Conservation (phyloP, 2,888 invertebrate species). For the Ligdia adustata region DNA sequence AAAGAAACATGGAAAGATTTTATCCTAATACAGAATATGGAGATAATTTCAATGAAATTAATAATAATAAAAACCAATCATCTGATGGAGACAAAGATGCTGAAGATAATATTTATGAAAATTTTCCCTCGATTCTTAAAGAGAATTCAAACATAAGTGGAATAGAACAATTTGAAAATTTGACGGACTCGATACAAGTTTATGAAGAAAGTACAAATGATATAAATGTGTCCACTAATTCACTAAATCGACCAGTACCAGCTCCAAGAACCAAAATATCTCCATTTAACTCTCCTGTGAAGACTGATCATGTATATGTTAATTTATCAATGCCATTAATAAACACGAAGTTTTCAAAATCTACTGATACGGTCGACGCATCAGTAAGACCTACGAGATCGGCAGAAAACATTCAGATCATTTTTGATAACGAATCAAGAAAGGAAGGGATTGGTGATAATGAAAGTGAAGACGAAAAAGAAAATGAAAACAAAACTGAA, state of each 20-base stretch:
- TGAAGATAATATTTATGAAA: constrained; percentile 72
- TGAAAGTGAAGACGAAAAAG: constrained; percentile 37
- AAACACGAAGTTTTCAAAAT: constrained; percentile 56
- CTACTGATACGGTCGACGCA: constrained; percentile 64
- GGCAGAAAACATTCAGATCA: constrained; percentile 61
- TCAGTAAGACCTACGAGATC: constrained; percentile 67
- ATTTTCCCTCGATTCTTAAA: constrained; percentile 67
- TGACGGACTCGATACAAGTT: constrained; percentile 87
- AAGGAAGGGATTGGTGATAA: constrained; percentile 40
- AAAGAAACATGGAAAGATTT: constrained; percentile 77
- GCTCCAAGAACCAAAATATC: constrained; percentile 82
- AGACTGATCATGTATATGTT: constrained; percentile 83
- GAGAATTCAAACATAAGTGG: constrained; percentile 69
- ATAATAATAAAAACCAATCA: constrained; percentile 65
- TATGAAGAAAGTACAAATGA: constrained; percentile 75
- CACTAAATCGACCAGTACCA: constrained; percentile 82
- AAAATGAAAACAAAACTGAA: constrained; percentile 39
- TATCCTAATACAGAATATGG: constrained; percentile 79
- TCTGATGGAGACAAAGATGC: constrained; percentile 51
- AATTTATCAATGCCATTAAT: constrained; percentile 82
- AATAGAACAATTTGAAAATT: constrained; percentile 83
- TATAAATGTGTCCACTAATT: constrained; percentile 66
- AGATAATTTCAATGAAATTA: constrained; percentile 76
- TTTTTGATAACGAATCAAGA: constrained; percentile 35
- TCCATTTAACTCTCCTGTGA: constrained; percentile 63